phyloP scores from a whole-genome alignment of 2,888 invertebrate genomes.

The Drosophila robusta region DNA sequence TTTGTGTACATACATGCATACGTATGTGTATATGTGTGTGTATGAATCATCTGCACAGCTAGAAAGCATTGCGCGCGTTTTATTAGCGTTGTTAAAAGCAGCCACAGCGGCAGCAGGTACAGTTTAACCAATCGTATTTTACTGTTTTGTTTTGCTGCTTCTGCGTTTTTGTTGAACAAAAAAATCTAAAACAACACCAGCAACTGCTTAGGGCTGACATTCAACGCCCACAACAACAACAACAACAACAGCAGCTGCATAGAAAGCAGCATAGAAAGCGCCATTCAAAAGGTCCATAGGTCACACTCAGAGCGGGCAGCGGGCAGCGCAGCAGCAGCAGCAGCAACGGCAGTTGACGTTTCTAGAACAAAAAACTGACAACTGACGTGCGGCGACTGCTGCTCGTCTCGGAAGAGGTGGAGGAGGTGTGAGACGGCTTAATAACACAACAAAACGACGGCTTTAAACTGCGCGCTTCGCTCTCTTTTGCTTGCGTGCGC shows the following conservation, averaged over 20 bases:
- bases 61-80: constrained; percentile 46
- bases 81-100: constrained; percentile 46
- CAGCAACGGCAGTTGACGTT: constrained; percentile 45
- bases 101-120: constrained; percentile 46
- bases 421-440: constrained; percentile 21
- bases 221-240: constrained; percentile 25
- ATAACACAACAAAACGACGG: constrained; percentile 36
- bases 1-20: constrained; percentile 12
- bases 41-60: constrained; percentile 45
- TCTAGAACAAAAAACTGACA: constrained; percentile 65
- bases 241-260: constrained; percentile 31
- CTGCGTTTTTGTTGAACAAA: constrained; percentile 1
- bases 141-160: constrained; percentile 13
- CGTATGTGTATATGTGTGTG: constrained; percentile 6
- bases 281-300: constrained; percentile 69
- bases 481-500: background rate
- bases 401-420: constrained; percentile 22
- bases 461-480: constrained; percentile 19
- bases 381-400: constrained; percentile 31
- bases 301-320: constrained; percentile 47
- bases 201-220: background rate
- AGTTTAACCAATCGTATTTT: constrained; percentile 50
- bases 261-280: constrained; percentile 29
- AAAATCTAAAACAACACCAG: constrained; percentile 5
- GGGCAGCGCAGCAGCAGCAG: constrained; percentile 20